A percentile compares a stretch with the other conserved stretches of the same genome.
Evolutionary conservation across 2,113 vertebrate species (phyloP).

Genomic region (Hipposideros armiger): DNA sequence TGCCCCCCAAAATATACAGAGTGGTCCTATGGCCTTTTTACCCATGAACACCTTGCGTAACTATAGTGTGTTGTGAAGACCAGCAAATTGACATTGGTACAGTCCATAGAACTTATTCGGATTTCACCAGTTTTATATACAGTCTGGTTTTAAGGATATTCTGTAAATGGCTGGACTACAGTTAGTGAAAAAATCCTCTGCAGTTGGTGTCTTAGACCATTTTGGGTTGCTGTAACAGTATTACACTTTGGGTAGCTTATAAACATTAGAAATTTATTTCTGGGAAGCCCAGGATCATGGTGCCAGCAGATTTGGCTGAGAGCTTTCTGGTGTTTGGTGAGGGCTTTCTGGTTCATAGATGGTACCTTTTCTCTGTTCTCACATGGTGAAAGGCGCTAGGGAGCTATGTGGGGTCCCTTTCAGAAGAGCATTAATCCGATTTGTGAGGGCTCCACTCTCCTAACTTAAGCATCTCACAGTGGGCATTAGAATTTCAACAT

Average conservation of each 20-base stretch:
- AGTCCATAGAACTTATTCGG: background rate
- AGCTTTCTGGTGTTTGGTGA: background rate
- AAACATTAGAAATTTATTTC: background rate
- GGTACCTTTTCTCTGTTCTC: background rate
- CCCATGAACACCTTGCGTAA: background rate
- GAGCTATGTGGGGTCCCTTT: background rate
- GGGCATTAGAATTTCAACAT: background rate
- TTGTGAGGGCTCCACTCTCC: background rate
- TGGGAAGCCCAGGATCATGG: background rate
- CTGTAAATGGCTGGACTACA: background rate
- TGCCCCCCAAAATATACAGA: background rate
- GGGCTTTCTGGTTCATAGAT: background rate
- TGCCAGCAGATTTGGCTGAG: background rate
- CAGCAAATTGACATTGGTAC: background rate
- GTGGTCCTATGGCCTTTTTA: background rate
- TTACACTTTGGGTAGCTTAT: background rate
- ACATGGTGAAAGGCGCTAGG: background rate
- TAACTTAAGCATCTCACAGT: background rate
- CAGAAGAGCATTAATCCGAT: background rate
- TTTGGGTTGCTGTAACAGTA: background rate
- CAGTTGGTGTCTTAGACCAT: background rate
- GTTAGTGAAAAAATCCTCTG: background rate
- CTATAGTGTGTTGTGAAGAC: background rate
- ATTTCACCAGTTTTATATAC: background rate
- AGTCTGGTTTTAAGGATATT: constrained; percentile 1